phyloP scores from a whole-genome alignment of 2,797 vertebrate genomes.

The Dallia pectoralis region DNA sequence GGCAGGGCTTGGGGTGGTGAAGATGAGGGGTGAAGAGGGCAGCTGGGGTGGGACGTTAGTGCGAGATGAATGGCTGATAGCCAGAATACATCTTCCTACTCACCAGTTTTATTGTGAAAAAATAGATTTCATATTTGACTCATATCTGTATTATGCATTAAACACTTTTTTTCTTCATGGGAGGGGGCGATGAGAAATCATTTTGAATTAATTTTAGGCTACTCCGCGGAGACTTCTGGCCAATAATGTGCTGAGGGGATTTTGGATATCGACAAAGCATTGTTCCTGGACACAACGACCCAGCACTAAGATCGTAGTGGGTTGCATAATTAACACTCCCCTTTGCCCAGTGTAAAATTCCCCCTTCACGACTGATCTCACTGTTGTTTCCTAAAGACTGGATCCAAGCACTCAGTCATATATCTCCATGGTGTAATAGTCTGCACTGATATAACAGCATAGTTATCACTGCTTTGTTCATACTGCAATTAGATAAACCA shows the following conservation, averaged over 20 bases:
- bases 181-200: neutral
- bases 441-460: conserved; percentile 28
- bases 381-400: conserved; percentile 48
- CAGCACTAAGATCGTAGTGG: conserved; percentile 1
- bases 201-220: neutral
- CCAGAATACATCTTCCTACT: neutral
- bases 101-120: neutral
- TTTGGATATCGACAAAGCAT: neutral
- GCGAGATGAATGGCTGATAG: conserved; percentile 13
- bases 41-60: neutral
- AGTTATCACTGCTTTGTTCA: conserved; percentile 39
- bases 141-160: neutral
- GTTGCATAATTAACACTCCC: conserved; percentile 49
- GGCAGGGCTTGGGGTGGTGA: conserved; percentile 12
- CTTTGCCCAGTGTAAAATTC: conserved; percentile 8
- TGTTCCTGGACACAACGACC: neutral
- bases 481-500: conserved; percentile 12
- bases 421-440: conserved; percentile 4
- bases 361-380: conserved; percentile 22
- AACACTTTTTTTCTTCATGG: neutral
- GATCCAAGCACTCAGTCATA: conserved; percentile 24
- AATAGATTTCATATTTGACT: neutral
- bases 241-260: neutral
- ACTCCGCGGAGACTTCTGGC: neutral
- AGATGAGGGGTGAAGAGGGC: neutral